phyloP scores from a whole-genome alignment of 2,113 vertebrate genomes.

The Bubo bubo region DNA sequence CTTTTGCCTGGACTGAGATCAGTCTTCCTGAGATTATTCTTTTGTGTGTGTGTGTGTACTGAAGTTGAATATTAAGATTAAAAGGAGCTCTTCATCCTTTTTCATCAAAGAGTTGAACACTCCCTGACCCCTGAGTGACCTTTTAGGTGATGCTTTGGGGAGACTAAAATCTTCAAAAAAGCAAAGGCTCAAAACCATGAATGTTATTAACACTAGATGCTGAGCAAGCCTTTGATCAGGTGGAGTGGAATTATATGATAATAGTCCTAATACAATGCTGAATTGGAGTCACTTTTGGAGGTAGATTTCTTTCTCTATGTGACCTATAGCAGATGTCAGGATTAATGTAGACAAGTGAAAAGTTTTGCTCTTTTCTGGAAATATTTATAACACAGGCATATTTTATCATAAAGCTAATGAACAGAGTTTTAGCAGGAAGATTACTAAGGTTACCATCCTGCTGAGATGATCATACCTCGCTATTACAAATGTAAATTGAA shows the following conservation, averaged over 20 bases:
- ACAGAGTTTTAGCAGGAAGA: slow-evolving; percentile 3
- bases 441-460: neutral
- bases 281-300: neutral
- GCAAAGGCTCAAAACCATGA: neutral
- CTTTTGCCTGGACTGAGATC: neutral
- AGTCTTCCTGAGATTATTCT: neutral
- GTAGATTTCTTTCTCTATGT: neutral
- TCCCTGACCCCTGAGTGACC: neutral
- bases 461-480: neutral
- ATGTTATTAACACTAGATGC: neutral
- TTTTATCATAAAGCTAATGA: slow-evolving; percentile 6
- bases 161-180: neutral
- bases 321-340: neutral
- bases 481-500: neutral
- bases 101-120: neutral
- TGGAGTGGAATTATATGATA: neutral
- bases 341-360: neutral
- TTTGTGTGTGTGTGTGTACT: neutral
- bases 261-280: neutral
- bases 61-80: neutral
- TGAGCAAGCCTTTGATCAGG: neutral
- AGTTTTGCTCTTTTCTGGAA: slow-evolving; percentile 1
- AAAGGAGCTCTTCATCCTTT: neutral
- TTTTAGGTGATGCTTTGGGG: neutral
- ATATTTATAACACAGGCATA: neutral